Percentiles rank a stretch among this genome's conserved stretches.
phyloP scores from a whole-genome alignment of 1,140 invertebrate genomes.

The Marisa cornuarietis region DNA sequence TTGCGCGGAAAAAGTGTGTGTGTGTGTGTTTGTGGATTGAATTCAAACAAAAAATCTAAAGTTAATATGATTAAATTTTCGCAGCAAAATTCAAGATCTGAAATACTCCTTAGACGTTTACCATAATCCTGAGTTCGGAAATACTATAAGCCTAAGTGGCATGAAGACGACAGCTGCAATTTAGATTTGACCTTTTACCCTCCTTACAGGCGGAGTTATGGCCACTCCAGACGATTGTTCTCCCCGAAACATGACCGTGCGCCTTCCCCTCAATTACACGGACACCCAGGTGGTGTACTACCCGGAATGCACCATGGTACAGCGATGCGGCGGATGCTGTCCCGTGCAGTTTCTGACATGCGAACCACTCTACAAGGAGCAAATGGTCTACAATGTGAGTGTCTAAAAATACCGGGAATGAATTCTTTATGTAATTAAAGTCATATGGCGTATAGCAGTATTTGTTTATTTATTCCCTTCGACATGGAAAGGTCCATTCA shows the following conservation, averaged over 20 bases:
- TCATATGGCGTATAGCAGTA: too few relatives aligned
- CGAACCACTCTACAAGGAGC: constrained; percentile 33
- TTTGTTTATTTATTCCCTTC: too few relatives aligned
- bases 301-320: constrained; percentile 42
- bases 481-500: too few relatives aligned
- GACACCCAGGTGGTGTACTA: constrained; percentile 37
- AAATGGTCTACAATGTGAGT: constrained; percentile 28
- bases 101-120: too few relatives aligned
- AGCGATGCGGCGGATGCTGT: constrained; percentile 46
- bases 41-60: neutral
- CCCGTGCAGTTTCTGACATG: constrained; percentile 34
- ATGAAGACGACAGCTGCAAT: too few relatives aligned
- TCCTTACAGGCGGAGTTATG: constrained; percentile 19
- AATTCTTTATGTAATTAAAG: too few relatives aligned
- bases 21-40: neutral
- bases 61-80: too few relatives aligned
- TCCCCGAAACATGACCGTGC: constrained; percentile 37
- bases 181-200: too few relatives aligned
- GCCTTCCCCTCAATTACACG: constrained; percentile 23
- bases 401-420: neutral
- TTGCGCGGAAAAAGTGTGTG: neutral
- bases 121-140: too few relatives aligned
- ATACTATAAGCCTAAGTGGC: too few relatives aligned
- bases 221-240: constrained; percentile 45
- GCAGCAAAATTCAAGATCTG: too few relatives aligned